Base-by-base conservation (phyloP, 2,797 vertebrate species). In the Passerculus sandwichensis region DNA sequence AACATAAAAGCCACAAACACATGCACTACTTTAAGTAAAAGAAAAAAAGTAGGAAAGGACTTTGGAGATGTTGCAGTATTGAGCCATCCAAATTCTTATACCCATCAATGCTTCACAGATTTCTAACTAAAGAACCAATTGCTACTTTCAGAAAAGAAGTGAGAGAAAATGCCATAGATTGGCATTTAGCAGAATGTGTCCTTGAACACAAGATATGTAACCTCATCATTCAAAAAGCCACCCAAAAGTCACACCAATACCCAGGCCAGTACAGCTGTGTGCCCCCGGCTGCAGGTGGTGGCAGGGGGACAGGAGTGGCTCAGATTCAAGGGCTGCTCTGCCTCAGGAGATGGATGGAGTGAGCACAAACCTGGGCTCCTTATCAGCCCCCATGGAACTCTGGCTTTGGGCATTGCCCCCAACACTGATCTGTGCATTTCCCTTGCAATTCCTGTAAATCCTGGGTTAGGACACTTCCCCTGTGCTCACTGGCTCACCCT, bases 101-200 rank as follows among this genome's bases (percentile, higher is more conserved):
- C 26, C 60, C 73, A 88, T 42, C 30, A 51, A 79, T 50, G 21
- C 66, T 88, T 94, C 78, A 50, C 54, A 77, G 72, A 89, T 89
- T 56, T 74, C 51, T 75, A 67, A 56, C 15, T 73, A 54, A 90
- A 81, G 29, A 40, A 67, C 20, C 60, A 88, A 32, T 10, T 11
- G 18, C 5, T 89, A 61, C 70, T 69, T 83, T 60, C 20, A 44
- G 62, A 65, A 80, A 54, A 54, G 30, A 20, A 69, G 21, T 1
- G 3, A 75, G 69, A 32, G 65, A 59, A 79, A 56, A 47, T 17
- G 42, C 17, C 8, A 1, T 4, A 72, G 62, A 23, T 4, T 26
- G 27, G 27, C 15, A 21, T 66, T 77, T 11, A 73, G 51, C 44
- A 81, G 54, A 72, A 53, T 0, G 9, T 18, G 34, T 40, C 36